Evolutionary conservation across 2,113 vertebrate species (phyloP), one percentile per base, ranked within the genome.

Genomic region (Motacilla alba): DNA sequence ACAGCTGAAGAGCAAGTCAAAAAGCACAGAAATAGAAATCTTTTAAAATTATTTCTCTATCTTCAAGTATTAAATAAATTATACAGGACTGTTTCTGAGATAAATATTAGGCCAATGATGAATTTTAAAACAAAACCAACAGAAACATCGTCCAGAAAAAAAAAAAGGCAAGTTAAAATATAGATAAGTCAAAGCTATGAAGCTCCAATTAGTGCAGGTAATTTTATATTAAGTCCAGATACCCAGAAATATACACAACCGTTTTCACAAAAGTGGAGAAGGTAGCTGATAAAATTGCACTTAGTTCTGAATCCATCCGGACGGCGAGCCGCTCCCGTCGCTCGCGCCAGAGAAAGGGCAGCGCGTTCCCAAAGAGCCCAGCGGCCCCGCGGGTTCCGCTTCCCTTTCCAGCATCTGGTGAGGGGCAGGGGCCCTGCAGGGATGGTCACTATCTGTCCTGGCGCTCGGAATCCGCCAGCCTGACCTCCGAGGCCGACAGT

Each of bases 231-330:
- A 97, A 97, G 96, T 64, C 91, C 73, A 82, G 84, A 92, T 72
- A 93, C 88, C 80, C 83, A 86, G 69, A 95, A 92, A 96, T 90
- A 96, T 86, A 91, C 93, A 94, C 86, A 94, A 91, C n/a, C 59
- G 63, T 95, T 94, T 89, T 91, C 95, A 91, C 83, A 95, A 89
- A 97, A 96, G 91, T 87, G 89, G 85, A 92, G 94, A 97, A 98
- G 96, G 97, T 96, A 97, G 97, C 89, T 75, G 95, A 94, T 97
- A 95, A 97, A 98, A 98, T 98, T 98, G 98, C 98, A 98, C 98
- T 98, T 98, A 94, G 93, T 97, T 97, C 95, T 94, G 96, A 97
- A 93, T 49, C 41, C 58, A 8, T 86, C 94, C 95, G 82, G 96
- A 84, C 21, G 70, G 59, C 68, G 37, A 87, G 94, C 76, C 80